Conservation (phyloP, 53 echinoderm and acorn worm genomes). For the Antedon mediterranea region DNA sequence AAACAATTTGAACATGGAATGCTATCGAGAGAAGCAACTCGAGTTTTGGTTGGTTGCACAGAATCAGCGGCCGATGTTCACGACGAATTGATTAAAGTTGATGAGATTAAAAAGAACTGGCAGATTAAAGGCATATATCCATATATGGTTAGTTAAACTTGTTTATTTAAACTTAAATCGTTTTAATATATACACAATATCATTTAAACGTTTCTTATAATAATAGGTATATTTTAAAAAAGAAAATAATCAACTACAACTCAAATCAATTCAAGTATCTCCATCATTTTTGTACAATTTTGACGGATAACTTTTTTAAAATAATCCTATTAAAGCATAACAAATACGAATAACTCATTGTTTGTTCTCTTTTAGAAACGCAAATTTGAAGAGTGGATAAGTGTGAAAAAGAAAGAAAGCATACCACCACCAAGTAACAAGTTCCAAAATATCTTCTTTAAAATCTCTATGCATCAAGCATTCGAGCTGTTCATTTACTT, state of each 20-base stretch:
- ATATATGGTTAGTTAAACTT: conserved; percentile 45
- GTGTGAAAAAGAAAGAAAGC: conserved; percentile 22
- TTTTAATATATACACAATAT: too few relatives aligned
- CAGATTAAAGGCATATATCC: conserved; percentile 56
- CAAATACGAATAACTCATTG: not conserved
- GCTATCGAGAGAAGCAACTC: conserved; percentile 71
- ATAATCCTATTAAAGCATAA: too few relatives aligned
- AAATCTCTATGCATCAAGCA: conserved; percentile 25
- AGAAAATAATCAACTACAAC: too few relatives aligned
- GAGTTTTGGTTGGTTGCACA: conserved; percentile 52
- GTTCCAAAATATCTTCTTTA: conserved; percentile 28
- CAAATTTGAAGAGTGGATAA: conserved; percentile 64
- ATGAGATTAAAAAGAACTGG: conserved; percentile 76
- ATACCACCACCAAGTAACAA: conserved; percentile 31
- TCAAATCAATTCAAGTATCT: too few relatives aligned
- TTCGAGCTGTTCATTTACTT: conserved; percentile 53
- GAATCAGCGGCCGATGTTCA: conserved; percentile 50
- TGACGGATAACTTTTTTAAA: too few relatives aligned
- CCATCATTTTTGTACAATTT: too few relatives aligned
- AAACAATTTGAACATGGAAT: conserved; percentile 98
- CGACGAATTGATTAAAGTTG: conserved; percentile 41
- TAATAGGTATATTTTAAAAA: too few relatives aligned
- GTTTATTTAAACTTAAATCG: too few relatives aligned
- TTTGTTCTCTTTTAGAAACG: conserved; percentile 30
- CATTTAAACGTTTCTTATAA: too few relatives aligned